A percentile compares a stretch with the other conserved stretches of the same genome.
Evolutionary conservation across 1,140 invertebrate species (phyloP).

Genomic region (Drosophila repletoides): DNA sequence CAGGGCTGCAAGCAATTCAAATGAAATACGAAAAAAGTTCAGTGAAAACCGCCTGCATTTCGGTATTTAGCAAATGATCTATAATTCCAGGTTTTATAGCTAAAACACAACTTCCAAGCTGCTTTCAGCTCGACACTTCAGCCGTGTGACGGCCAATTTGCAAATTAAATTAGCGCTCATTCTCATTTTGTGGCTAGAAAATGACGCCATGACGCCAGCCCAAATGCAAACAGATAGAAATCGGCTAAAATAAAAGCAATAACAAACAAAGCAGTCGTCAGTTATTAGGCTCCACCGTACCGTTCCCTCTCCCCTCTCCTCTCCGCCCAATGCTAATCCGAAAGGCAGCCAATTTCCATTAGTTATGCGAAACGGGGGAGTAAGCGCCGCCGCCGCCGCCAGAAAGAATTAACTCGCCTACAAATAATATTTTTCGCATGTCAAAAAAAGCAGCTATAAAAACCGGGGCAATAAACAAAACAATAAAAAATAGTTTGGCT

Average conservation of each 20-base stretch:
- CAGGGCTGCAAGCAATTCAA: no score
- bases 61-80: conserved; percentile 21
- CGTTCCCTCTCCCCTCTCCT: not conserved
- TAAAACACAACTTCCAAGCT: not conserved
- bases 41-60: no score
- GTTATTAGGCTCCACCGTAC: conserved; percentile 29
- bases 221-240: conserved; percentile 22
- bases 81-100: not conserved
- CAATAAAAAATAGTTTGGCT: conserved; percentile 24
- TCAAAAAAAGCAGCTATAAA: conserved; percentile 44
- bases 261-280: conserved; percentile 54
- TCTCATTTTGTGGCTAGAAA: conserved; percentile 49
- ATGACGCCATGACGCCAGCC: conserved; percentile 56
- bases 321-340: conserved; percentile 2
- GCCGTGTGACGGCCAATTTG: conserved; percentile 60
- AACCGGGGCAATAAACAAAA: conserved; percentile 23
- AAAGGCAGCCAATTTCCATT: conserved; percentile 63
- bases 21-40: no score
- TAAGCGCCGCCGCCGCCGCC: conserved; percentile 1
- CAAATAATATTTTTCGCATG: conserved; percentile 52
- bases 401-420: conserved; percentile 29
- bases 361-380: conserved; percentile 31
- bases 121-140: conserved; percentile 34
- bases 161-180: conserved; percentile 74
- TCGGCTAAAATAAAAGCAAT: not conserved